phyloP scores from a whole-genome alignment of 37 sponge, comb jelly and placozoan genomes.

The Aplysina aerophoba region DNA sequence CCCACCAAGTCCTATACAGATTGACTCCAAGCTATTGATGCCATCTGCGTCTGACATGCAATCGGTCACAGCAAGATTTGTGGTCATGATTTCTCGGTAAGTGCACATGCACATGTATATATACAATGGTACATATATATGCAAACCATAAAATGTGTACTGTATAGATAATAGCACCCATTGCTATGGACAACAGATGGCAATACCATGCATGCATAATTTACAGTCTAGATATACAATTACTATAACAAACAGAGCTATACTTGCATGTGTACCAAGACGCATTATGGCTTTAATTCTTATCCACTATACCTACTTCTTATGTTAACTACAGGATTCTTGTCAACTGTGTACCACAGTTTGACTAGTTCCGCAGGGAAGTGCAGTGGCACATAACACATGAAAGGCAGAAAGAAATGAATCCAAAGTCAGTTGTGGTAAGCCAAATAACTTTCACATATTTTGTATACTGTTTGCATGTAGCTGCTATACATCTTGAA shows the following conservation, averaged over 20 bases:
- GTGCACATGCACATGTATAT: neutral
- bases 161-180: no score
- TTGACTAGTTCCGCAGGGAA: neutral
- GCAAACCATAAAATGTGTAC: no score
- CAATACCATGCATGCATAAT: no score
- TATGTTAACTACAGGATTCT: conserved; percentile 6
- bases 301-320: no score
- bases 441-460: neutral
- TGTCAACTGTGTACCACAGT: conserved; percentile 27
- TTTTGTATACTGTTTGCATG: neutral
- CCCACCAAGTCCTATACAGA: neutral
- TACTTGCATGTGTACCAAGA: no score
- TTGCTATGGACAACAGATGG: no score
- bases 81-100: conserved; percentile 10
- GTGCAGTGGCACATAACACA: neutral
- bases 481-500: neutral
- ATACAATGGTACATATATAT: no score
- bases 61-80: neutral
- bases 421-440: no score
- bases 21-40: conserved; percentile 2
- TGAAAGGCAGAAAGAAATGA: conserved; percentile 17
- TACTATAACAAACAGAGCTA: no score
- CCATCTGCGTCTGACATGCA: neutral
- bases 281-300: no score
- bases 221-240: no score